A percentile compares a stretch with the other conserved stretches of the same genome.
These are phyloP conservation scores for Drosophila pachea DNA, from an alignment of 1,140 invertebrate species.

Conservation along the genomic window DNA sequence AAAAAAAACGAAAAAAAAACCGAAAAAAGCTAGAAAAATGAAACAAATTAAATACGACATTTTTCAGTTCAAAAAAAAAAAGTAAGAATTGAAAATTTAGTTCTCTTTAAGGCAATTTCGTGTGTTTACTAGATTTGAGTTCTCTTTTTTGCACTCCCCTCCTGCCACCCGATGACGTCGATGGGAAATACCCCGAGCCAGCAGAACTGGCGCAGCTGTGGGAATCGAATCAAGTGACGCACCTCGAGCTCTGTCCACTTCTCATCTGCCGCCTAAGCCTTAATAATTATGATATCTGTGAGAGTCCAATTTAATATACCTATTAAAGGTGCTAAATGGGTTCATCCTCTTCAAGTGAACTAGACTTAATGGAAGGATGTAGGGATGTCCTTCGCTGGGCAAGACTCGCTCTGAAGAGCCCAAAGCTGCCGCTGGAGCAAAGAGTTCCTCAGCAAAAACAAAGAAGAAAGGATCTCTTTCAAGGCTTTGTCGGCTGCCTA, in stretches of 20 bases:
- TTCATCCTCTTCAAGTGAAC: too few species aligned
- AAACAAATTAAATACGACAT: slow-evolving; percentile 18
- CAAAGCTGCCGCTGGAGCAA: too few species aligned
- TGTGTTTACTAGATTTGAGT: slow-evolving; percentile 6
- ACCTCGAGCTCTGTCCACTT: slow-evolving; percentile 32
- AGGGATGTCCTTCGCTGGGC: too few species aligned
- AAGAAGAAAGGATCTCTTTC: too few species aligned
- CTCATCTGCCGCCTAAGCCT: neutral
- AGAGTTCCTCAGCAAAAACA: too few species aligned
- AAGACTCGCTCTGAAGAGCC: too few species aligned
- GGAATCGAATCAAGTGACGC: slow-evolving; percentile 43
- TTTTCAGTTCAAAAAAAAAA: too few species aligned
- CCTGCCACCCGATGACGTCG: slow-evolving; percentile 40
- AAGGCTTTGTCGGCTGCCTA: too few species aligned
- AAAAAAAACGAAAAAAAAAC: slow-evolving; percentile 13
- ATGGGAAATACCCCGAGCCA: slow-evolving; percentile 50
- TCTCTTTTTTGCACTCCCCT: neutral
- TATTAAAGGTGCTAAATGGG: too few species aligned
- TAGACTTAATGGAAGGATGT: too few species aligned
- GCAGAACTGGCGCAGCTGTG: slow-evolving; percentile 54
- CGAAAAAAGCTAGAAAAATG: slow-evolving; percentile 9
- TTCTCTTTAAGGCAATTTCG: slow-evolving; percentile 29
- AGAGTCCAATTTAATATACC: too few species aligned
- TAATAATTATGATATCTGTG: too few species aligned
- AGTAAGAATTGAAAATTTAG: slow-evolving; percentile 32